A percentile compares a stretch with the other conserved stretches of the same genome.
These are phyloP conservation scores for Drosophila atroscutellata DNA, from an alignment of 2,888 invertebrate genomes.

Conservation along the genomic window DNA sequence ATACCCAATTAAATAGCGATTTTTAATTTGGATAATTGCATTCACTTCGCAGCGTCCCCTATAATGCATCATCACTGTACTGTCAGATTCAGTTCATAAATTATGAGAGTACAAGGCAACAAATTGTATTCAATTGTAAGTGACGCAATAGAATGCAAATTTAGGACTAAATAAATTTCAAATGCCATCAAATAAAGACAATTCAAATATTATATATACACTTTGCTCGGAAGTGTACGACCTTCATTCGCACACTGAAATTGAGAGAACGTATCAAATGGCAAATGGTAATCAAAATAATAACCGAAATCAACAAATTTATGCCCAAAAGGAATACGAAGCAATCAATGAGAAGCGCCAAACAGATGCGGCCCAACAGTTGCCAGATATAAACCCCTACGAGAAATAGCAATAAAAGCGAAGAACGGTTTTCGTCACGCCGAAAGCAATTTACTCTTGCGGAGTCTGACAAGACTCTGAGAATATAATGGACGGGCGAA, in stretches of 20 bases:
- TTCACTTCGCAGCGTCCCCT: not conserved
- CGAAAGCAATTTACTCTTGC: not conserved
- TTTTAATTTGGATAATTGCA: not conserved
- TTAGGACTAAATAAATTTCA: slow-evolving; percentile 9
- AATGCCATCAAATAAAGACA: slow-evolving; percentile 16
- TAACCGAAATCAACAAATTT: slow-evolving; percentile 37
- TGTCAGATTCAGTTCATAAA: slow-evolving; percentile 1
- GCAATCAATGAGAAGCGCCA: slow-evolving; percentile 37
- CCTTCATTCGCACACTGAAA: not conserved
- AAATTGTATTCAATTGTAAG: slow-evolving; percentile 7
- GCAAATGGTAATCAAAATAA: slow-evolving; percentile 33
- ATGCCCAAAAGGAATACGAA: slow-evolving; percentile 29
- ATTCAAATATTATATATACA: not conserved
- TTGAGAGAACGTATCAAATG: slow-evolving; percentile 19
- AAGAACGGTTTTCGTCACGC: not conserved
- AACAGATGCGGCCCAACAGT: slow-evolving; percentile 33
- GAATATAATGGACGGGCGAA: not conserved
- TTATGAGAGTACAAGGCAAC: slow-evolving; percentile 1
- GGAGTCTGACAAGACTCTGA: not conserved
- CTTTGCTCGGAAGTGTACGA: not conserved
- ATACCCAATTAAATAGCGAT: not conserved
- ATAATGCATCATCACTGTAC: not conserved
- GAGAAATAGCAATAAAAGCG: not conserved
- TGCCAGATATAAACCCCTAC: slow-evolving; percentile 6
- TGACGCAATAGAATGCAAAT: slow-evolving; percentile 25